Evolutionary conservation across 2,797 vertebrate species (phyloP), one percentile per base, ranked within the genome.

Genomic region (Leptodactylus fallax): DNA sequence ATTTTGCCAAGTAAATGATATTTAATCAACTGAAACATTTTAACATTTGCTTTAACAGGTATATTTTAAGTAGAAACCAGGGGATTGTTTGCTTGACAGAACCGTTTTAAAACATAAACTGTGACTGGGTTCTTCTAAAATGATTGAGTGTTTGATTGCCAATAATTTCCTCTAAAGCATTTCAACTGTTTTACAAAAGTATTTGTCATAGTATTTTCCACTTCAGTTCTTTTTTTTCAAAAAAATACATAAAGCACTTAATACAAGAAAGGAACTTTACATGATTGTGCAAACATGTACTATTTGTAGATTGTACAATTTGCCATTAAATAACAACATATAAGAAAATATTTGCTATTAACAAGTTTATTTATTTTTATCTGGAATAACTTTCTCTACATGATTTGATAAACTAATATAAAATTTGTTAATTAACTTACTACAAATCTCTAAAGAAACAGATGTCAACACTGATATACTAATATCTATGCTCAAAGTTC

Each of bases 61-160:
- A 58, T 81, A 16, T 65, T 61, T 79, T 51, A 51, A 25, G 77
- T 51, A 78, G 5, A 19, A 78, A 27, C 58, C n/a, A 65, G 13
- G 7, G 88, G 93, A 91, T 53, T 25, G 72, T 5, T 90, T 81
- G 87, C 45, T 89, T 93, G 88, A 90, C 89, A 91, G 90, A 93
- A 88, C 87, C 87, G 67, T 90, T 84, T 92, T 92, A 92, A 93
- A 89, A 90, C 79, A 55, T 21, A 23, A 79, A 87, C 92, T 87
- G 85, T 78, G 87, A 87, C 91, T 92, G 90, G 88, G 85, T 92
- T 91, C 91, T 90, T 93, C 92, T 91, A 89, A 91, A 87, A 87
- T 92, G 90, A 93, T 83, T 90, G 91, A 94, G 92, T 92, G 85
- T 47, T 69, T 88, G 87, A 91, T 92, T 92, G 76, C 12, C 53